Evolutionary conservation across 2,888 invertebrate species (phyloP).

Genomic region (Coelinius sp.): DNA sequence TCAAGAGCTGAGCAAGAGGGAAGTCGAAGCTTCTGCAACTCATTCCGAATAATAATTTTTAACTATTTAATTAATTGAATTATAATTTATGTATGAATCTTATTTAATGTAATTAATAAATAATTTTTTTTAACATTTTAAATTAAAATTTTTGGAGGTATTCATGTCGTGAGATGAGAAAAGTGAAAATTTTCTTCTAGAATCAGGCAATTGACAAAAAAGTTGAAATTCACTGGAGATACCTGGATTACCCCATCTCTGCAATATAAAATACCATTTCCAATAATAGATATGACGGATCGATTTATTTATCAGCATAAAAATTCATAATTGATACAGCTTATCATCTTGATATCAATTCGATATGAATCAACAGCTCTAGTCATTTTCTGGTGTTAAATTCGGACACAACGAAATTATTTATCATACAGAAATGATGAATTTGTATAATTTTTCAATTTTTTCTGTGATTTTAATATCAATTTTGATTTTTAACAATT

Average conservation of each 20-base stretch:
- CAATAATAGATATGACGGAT: not conserved
- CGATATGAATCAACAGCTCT: not conserved
- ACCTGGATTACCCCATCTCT: not conserved
- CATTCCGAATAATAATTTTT: not conserved
- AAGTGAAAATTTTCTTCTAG: not conserved
- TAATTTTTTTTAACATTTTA: not conserved
- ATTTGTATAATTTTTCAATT: not conserved
- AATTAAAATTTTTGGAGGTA: not conserved
- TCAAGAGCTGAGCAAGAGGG: conserved; percentile 22
- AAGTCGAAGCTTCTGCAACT: not conserved
- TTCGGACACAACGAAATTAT: not conserved
- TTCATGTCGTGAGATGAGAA: not conserved
- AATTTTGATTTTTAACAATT: too few species aligned
- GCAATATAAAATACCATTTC: not conserved
- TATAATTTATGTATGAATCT: not conserved
- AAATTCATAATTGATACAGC: not conserved
- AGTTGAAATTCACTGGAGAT: not conserved
- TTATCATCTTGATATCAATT: not conserved
- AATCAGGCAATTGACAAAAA: not conserved
- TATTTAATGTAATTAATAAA: not conserved
- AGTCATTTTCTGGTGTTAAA: not conserved
- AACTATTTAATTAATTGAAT: too few species aligned
- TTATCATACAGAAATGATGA: not conserved
- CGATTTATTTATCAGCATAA: not conserved
- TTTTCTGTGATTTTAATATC: not conserved